Conservation (phyloP, 2,888 invertebrate species). For the Branchipolynoe longqiensis region DNA sequence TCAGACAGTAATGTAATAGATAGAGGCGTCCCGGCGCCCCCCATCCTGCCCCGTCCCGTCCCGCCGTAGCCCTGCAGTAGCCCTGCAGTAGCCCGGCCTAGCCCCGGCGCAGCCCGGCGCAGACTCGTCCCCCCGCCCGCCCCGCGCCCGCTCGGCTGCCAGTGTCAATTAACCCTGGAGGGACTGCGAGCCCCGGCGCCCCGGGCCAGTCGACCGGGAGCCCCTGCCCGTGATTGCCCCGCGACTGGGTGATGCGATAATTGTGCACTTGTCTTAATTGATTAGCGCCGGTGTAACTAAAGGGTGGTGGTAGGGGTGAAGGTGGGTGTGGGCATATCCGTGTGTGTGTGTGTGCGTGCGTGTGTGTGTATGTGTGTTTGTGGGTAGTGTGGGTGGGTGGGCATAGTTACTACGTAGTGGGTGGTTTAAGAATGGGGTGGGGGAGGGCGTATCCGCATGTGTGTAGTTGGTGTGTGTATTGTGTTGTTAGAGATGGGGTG, state of each 20-base stretch:
- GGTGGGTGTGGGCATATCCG: not conserved
- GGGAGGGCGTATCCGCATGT: too few species aligned
- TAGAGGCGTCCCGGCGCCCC: not conserved
- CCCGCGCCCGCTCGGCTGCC: slow-evolving; percentile 16
- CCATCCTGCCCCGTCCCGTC: not conserved
- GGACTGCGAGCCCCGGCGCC: not conserved
- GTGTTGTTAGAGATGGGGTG: too few species aligned
- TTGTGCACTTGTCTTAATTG: slow-evolving; percentile 52
- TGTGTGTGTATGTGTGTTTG: too few species aligned
- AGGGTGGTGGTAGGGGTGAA: not conserved
- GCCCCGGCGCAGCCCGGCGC: not conserved
- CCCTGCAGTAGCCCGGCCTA: not conserved
- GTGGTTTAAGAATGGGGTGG: not conserved
- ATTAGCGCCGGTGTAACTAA: slow-evolving; percentile 33
- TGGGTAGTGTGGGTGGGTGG: not conserved
- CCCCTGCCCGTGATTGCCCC: not conserved
- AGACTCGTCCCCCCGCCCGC: not conserved
- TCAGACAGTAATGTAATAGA: slow-evolving; percentile 51
- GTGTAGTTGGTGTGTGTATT: too few species aligned
- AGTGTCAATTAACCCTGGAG: slow-evolving; percentile 1
- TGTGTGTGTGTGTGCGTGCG: too few species aligned
- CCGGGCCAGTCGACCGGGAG: slow-evolving; percentile 29
- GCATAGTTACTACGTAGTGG: not conserved
- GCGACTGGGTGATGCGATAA: slow-evolving; percentile 30
- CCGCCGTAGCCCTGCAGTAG: not conserved